Base-by-base conservation (phyloP, 53 echinoderm and acorn worm species). In the Echinarachnius parma region DNA sequence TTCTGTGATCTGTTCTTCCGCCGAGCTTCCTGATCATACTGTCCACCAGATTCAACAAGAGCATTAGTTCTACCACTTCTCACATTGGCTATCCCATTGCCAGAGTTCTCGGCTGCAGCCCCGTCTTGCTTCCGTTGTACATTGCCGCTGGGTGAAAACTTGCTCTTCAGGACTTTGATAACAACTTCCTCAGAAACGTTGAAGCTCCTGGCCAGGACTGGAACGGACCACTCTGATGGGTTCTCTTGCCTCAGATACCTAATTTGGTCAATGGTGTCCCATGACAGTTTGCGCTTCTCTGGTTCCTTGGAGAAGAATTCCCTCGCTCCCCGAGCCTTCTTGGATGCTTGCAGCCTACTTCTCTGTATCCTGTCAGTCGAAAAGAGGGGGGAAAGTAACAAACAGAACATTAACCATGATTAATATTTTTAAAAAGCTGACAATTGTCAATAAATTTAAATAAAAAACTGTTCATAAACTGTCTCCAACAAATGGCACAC, bases 191-290 rank as follows among this genome's bases (percentile, higher is more conserved):
- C 62, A 11, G 87, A 60, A 7, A 85, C 85, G 9, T 60, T 80
- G 76, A 96, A 96, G 53, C 88, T 91, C 20, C 37, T 46, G 21
- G 96, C 91, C 30, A 96, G 77, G 18, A 53, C 28, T 16, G 59
- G 9, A 1, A 84, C 58, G 19, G 79, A 55, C 91, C 96, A 96
- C 39, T 93, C 94, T 11, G 77, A 81, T 1, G 88, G 86, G 37
- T 96, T 24, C 60, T 91, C 91, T 67, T 96, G 88, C 35, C 68
- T 82, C 15, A 96, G 75, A 61, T 75, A 96, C 31, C 91, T 52
- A 2, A 96, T 91, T 47, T 91, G 89, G 13, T 96, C 77, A 52
- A 96, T 96, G 34, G 82, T 85, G 54, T 96, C 91, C 79, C 82
- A 63, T 27, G 78, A 82, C 19, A 96, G 48, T 9, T 30, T 62